Evolutionary conservation across 2,888 invertebrate genomes (phyloP).

Genomic region (Eurytoma adleriae): DNA sequence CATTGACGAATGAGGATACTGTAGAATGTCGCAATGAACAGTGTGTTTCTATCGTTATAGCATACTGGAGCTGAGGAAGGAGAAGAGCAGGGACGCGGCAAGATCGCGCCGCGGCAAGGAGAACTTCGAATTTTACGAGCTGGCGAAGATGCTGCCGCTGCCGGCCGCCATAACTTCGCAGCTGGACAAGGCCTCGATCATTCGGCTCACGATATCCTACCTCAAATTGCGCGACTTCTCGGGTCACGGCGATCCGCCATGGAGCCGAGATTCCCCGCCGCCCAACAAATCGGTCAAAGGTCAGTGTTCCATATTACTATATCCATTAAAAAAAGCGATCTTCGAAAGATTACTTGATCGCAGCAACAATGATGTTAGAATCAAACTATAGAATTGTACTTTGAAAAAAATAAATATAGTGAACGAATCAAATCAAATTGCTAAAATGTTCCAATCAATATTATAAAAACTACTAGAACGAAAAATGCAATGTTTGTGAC

Average conservation of each 20-base stretch:
- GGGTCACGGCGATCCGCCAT: slow-evolving; percentile 96
- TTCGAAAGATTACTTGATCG: no score
- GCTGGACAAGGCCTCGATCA: slow-evolving; percentile 96
- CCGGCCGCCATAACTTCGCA: slow-evolving; percentile 95
- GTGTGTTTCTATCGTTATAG: slow-evolving; percentile 79
- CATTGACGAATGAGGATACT: no score
- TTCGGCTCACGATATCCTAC: slow-evolving; percentile 96
- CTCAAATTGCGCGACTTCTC: slow-evolving; percentile 96
- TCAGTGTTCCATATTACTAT: slow-evolving; percentile 73
- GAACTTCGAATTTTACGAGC: slow-evolving; percentile 97
- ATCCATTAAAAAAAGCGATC: no score
- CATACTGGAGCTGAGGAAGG: slow-evolving; percentile 94
- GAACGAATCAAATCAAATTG: no score
- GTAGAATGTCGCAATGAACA: background rate
- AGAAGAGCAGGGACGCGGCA: slow-evolving; percentile 95
- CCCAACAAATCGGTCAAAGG: slow-evolving; percentile 90
- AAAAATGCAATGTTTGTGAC: no score
- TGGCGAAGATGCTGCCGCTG: slow-evolving; percentile 95
- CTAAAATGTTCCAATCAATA: no score
- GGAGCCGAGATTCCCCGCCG: slow-evolving; percentile 90
- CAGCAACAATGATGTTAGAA: no score
- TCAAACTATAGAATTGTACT: no score
- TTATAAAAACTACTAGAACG: no score
- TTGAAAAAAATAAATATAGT: no score
- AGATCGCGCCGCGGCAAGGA: slow-evolving; percentile 94